phyloP scores from a whole-genome alignment of 1,140 invertebrate genomes.

The Sinonovacula constricta region DNA sequence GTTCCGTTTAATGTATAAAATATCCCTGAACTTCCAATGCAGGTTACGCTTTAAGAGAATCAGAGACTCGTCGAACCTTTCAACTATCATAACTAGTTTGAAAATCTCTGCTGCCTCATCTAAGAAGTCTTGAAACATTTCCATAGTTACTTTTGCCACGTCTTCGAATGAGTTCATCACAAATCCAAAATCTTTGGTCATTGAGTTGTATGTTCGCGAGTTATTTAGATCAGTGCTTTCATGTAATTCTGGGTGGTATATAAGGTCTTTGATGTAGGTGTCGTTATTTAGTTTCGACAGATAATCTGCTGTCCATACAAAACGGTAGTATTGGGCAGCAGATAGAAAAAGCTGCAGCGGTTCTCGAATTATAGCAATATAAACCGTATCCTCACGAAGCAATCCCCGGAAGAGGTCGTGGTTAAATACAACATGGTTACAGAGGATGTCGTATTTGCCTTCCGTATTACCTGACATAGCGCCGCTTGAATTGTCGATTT shows the following conservation, averaged over 20 bases:
- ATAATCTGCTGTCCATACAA: not conserved
- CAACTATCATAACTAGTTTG: constrained; percentile 79
- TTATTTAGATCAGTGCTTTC: not conserved
- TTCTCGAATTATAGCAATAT: constrained; percentile 18
- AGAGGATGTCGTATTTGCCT: constrained; percentile 18
- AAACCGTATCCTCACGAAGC: constrained; percentile 1
- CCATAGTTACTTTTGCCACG: not conserved
- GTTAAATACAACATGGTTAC: constrained; percentile 28
- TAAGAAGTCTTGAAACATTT: constrained; percentile 40
- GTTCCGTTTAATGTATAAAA: constrained; percentile 61
- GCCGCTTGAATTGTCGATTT: not conserved
- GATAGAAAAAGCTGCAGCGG: constrained; percentile 14
- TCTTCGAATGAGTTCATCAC: not conserved
- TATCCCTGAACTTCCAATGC: constrained; percentile 78
- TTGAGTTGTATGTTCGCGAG: constrained; percentile 27
- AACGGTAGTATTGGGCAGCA: constrained; percentile 20
- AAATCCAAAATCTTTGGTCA: constrained; percentile 36
- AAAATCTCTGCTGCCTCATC: constrained; percentile 75
- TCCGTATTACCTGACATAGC: not conserved
- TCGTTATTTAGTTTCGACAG: not conserved
- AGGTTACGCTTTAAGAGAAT: constrained; percentile 78
- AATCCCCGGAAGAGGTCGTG: not conserved
- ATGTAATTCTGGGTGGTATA: constrained; percentile 2
- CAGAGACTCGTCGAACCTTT: constrained; percentile 80
- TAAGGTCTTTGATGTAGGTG: constrained; percentile 7